Conservation (phyloP, 2,113 vertebrate genomes). For the Lycocorax pyrrhopterus region DNA sequence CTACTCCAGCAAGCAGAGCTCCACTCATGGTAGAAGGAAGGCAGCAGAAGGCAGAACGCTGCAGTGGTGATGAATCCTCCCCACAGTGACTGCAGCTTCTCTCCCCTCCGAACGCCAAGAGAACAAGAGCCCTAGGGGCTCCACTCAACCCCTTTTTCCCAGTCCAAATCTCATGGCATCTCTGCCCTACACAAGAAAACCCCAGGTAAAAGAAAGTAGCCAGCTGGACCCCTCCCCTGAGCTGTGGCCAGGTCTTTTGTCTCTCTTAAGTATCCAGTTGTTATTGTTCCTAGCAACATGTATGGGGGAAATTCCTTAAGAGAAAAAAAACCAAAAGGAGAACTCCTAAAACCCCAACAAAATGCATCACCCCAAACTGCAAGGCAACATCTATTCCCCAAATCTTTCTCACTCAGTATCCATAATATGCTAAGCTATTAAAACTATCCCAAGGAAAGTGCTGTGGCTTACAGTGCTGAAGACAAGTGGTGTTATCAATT, state of each 20-base stretch:
- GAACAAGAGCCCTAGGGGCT: background rate
- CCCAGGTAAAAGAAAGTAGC: background rate
- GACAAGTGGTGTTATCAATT: slow-evolving; percentile 45
- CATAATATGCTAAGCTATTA: slow-evolving; percentile 32
- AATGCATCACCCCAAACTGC: background rate
- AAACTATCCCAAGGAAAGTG: background rate
- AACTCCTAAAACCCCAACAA: background rate
- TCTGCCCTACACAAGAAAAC: background rate
- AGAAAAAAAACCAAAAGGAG: background rate
- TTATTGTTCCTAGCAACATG: background rate
- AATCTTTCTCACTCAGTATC: background rate
- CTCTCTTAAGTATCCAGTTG: background rate
- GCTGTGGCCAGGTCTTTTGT: background rate
- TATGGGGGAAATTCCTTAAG: background rate
- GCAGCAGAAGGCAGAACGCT: background rate
- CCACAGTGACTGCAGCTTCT: background rate
- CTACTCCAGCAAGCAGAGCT: background rate
- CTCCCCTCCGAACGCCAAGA: background rate
- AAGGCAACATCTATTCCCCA: background rate
- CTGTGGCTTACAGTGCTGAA: background rate
- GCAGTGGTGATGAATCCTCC: background rate
- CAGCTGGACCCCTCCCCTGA: background rate
- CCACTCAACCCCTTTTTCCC: background rate
- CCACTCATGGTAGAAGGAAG: background rate
- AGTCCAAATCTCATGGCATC: background rate